These are phyloP conservation scores for Alcedo quadribrachys DNA, from an alignment of 2,797 vertebrate genomes.

Conservation along the genomic window DNA sequence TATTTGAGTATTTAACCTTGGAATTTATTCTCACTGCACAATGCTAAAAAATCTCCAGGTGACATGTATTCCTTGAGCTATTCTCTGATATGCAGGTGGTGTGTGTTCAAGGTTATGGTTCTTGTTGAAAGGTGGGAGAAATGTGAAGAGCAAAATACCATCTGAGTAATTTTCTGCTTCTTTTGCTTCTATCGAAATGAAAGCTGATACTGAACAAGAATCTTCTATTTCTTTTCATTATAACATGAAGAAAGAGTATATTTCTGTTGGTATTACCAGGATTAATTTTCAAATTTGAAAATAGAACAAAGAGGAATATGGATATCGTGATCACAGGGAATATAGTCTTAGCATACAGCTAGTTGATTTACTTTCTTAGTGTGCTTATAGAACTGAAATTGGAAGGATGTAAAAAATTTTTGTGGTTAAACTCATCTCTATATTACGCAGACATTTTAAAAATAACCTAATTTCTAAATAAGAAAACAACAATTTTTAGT, in stretches of 20 bases:
- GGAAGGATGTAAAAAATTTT: neutral
- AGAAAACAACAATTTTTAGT: neutral
- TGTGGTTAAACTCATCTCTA: neutral
- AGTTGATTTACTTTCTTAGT: neutral
- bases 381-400: neutral
- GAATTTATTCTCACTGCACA: neutral
- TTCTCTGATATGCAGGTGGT: neutral
- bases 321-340: neutral
- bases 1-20: conserved; percentile 1
- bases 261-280: neutral
- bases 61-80: neutral
- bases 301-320: neutral
- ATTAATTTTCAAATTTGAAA: conserved; percentile 49
- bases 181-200: neutral
- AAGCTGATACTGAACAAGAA: neutral
- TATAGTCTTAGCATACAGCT: neutral
- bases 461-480: neutral
- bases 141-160: neutral
- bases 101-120: neutral
- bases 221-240: neutral
- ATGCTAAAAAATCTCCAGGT: neutral
- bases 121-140: neutral
- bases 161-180: neutral
- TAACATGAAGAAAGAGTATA: neutral
- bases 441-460: neutral